phyloP scores from a whole-genome alignment of 2,888 invertebrate species.

The Peribatodes rhomboidaria region DNA sequence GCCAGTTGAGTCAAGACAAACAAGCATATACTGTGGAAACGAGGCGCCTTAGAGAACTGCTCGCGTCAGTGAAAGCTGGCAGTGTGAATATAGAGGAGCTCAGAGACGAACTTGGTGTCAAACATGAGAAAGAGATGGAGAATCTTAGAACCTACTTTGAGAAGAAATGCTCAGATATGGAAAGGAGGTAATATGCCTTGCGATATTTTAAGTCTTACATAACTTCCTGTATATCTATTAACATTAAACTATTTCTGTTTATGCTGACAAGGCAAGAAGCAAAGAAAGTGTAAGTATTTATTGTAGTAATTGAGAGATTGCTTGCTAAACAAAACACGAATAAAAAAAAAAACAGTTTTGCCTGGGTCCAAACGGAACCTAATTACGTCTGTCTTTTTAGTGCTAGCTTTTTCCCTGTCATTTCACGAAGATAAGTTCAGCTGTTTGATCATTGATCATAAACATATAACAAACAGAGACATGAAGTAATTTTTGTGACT shows the following conservation, averaged over 20 bases:
- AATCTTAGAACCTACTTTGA: constrained; percentile 93
- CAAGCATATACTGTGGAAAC: constrained; percentile 85
- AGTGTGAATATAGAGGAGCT: constrained; percentile 85
- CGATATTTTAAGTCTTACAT: neutral
- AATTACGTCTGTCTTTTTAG: no score
- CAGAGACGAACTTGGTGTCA: constrained; percentile 87
- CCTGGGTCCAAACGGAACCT: no score
- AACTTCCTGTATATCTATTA: neutral
- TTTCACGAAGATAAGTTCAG: no score
- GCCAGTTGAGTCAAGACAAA: constrained; percentile 86
- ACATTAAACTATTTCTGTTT: constrained; percentile 44
- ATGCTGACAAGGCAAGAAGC: constrained; percentile 68
- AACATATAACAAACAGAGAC: no score
- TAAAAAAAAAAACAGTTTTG: no score
- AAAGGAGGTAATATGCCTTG: constrained; percentile 87
- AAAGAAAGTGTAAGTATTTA: constrained; percentile 60
- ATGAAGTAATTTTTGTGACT: no score
- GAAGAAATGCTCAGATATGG: constrained; percentile 92
- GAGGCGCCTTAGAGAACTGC: constrained; percentile 81
- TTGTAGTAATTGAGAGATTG: neutral
- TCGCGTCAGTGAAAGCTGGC: constrained; percentile 86
- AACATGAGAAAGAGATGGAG: constrained; percentile 92
- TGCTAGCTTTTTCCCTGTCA: no score
- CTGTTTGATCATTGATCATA: no score
- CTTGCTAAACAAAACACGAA: neutral